phyloP scores from a whole-genome alignment of 2,888 invertebrate species.

The Nomada ruficornis region DNA sequence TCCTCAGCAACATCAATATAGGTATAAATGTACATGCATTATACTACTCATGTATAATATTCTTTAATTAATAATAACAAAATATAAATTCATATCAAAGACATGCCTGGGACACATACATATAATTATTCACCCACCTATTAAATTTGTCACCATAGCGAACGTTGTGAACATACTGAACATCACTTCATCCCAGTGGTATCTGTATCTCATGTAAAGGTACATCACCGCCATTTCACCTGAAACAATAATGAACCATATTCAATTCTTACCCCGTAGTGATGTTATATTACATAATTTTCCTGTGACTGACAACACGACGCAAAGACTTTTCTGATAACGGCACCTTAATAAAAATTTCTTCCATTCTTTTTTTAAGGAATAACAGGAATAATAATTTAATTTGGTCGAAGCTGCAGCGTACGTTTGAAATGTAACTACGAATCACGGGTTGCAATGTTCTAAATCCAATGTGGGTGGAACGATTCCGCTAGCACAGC shows the following conservation, averaged over 20 bases:
- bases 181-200: slow-evolving; percentile 95
- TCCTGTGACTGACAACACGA: too few relatives aligned
- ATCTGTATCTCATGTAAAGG: slow-evolving; percentile 92
- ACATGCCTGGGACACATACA: too few relatives aligned
- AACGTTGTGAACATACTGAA: slow-evolving; percentile 94
- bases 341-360: not conserved
- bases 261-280: not conserved
- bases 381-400: slow-evolving; percentile 17
- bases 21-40: too few relatives aligned
- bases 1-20: too few relatives aligned
- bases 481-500: slow-evolving; percentile 41
- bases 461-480: slow-evolving; percentile 40
- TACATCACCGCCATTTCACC: slow-evolving; percentile 95
- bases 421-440: slow-evolving; percentile 8
- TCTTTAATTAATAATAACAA: too few relatives aligned
- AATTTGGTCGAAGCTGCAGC: slow-evolving; percentile 13
- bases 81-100: too few relatives aligned
- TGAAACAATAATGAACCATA: slow-evolving; percentile 77
- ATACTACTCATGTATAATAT: too few relatives aligned
- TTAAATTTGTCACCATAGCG: slow-evolving; percentile 92
- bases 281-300: not conserved
- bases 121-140: slow-evolving; percentile 86
- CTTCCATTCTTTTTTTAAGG: not conserved
- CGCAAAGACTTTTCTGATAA: not conserved
- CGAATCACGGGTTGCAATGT: slow-evolving; percentile 27